Evolutionary conservation across 2,888 invertebrate genomes (phyloP), one percentile per base, ranked within the genome.

Genomic region (Uloborus plumipes): DNA sequence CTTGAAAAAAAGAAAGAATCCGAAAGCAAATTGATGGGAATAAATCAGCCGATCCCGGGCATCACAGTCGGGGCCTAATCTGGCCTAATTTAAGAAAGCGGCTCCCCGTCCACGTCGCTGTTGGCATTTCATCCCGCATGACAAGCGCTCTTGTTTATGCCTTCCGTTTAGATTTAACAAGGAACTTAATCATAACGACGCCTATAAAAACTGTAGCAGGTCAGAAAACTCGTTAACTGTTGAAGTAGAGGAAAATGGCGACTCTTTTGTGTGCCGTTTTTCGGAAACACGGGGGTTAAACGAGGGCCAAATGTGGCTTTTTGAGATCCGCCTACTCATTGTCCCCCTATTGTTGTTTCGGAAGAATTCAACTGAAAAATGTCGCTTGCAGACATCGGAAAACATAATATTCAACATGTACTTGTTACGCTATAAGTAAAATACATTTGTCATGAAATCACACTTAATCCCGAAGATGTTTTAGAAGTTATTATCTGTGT

Each of bases 161-260:
- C 74, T 80, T 80, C 80, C 80, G 80, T 80, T 80, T 47, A 69
- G 73, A 74, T 80, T 80, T 80, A 80, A 80, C 80, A 80, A 80
- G 80, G 80, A 74, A 74, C 80, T 73, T 61, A 80, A 80, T 80
- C 80, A 80, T 64, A 69, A 67, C 11, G 59, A 66, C 14, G 65
- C 58, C 65, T 50, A 71, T 71, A 71, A 73, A 80, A 73, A 59
- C 71, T n/a, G 62, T 70, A 65, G 62, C 59, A 64, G 73, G 73
- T 80, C 73, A 73, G 73, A 72, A 53, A 80, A 80, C 79, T 73
- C 79, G 73, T 80, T 73, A 80, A 62, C 51, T 55, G 49, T 62
- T 49, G 71, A 64, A 51, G 70, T 51, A 55, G 77, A 61, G 50
- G 71, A 61, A 72, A 72, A 39, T 11, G 31, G n/a, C 62, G 53